These are phyloP conservation scores for Ameiurus melas DNA, from an alignment of 2,113 vertebrate species.

Conservation along the genomic window DNA sequence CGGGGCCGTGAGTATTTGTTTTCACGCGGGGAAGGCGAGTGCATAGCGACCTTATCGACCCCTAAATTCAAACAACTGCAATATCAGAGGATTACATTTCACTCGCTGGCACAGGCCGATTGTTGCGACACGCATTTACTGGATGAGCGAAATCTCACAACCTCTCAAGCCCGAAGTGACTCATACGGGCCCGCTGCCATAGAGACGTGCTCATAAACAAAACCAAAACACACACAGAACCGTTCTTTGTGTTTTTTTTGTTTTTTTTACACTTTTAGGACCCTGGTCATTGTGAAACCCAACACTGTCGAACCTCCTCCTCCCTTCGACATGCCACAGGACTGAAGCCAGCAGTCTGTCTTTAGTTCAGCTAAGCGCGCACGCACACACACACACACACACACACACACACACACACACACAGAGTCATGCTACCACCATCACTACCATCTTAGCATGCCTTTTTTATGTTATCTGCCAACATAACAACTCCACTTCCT, in stretches of 20 bases:
- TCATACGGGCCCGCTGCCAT: slow-evolving; percentile 39
- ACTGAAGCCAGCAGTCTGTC: slow-evolving; percentile 25
- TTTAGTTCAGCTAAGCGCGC: slow-evolving; percentile 15
- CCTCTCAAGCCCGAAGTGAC: slow-evolving; percentile 32
- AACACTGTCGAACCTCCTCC: slow-evolving; percentile 43
- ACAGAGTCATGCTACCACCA: slow-evolving; percentile 5
- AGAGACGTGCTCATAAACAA: slow-evolving; percentile 31
- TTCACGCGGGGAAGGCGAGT: background rate
- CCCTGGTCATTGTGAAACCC: slow-evolving; percentile 45
- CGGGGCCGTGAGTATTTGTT: background rate
- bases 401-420: slow-evolving; percentile 13
- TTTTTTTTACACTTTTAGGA: slow-evolving; percentile 10
- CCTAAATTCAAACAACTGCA: background rate
- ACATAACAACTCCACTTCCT: slow-evolving; percentile 46
- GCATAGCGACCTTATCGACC: background rate
- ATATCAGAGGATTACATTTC: slow-evolving; percentile 13
- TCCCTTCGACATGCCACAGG: slow-evolving; percentile 37
- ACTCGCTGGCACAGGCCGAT: background rate
- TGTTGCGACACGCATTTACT: slow-evolving; percentile 25
- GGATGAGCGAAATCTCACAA: slow-evolving; percentile 42
- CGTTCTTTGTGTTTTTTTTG: slow-evolving; percentile 1
- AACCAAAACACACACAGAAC: slow-evolving; percentile 39
- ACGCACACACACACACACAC: slow-evolving; percentile 2
- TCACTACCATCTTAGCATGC: slow-evolving; percentile 24
- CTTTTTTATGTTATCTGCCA: slow-evolving; percentile 39